These are phyloP conservation scores for Coptodon rendalli DNA, from an alignment of 2,113 vertebrate genomes.

Conservation along the genomic window DNA sequence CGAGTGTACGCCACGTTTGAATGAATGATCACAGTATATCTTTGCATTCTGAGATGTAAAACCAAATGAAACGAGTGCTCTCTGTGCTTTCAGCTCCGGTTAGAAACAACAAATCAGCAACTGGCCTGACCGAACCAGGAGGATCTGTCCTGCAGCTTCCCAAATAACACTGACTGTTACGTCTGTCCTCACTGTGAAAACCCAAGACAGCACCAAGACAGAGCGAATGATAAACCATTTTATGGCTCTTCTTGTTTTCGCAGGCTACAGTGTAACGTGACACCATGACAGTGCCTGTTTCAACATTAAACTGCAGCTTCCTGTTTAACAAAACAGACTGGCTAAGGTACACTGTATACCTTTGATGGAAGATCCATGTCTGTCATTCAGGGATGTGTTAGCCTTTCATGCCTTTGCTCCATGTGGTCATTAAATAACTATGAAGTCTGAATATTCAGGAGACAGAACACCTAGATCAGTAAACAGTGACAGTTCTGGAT, in stretches of 20 bases:
- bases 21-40: background rate
- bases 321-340: conserved; percentile 15
- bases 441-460: background rate
- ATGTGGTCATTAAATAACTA: background rate
- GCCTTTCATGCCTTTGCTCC: background rate
- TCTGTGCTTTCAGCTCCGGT: background rate
- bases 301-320: conserved; percentile 12
- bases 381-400: background rate
- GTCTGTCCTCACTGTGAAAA: background rate
- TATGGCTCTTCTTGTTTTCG: background rate
- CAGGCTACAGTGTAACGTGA: background rate
- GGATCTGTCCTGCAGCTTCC: background rate
- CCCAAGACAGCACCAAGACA: background rate
- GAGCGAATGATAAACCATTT: background rate
- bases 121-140: background rate
- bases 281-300: background rate
- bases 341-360: background rate
- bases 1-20: background rate
- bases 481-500: background rate
- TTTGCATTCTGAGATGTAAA: background rate
- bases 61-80: fast-evolving
- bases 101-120: background rate
- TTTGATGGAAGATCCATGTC: conserved; percentile 3
- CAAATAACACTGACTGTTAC: background rate
- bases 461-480: background rate